Base-by-base conservation (phyloP, 2,113 vertebrate genomes). In the Acanthisitta chloris region DNA sequence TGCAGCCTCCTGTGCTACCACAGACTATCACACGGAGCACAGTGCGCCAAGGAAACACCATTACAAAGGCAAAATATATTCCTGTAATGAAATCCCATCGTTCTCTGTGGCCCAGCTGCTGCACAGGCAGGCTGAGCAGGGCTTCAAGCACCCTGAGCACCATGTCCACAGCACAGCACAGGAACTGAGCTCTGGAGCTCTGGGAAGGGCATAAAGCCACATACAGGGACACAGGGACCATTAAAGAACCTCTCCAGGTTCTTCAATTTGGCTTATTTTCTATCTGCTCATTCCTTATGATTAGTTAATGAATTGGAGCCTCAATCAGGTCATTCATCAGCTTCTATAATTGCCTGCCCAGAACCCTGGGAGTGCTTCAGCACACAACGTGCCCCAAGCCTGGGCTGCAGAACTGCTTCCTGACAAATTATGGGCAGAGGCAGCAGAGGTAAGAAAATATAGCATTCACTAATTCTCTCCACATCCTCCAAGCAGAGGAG, bases 81-180 rank as follows among this genome's bases (percentile, higher is more conserved):
- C 28, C 65, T 51, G 0, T 38, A 58, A 73, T 7, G 59, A n/a
- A 38, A 61, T 62, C 3, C 34, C 7, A 42, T n/a, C 11, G 12
- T 34, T 9, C 36, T 51, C 62, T 20, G 40, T 71, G 21, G 15
- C 59, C 40, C 10, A 2, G 15, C 65, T 24, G 40, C n/a, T 31
- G 12, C 2, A 8, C 45, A 25, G 36, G 52, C 34, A 12, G 58
- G 46, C 84, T 43, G 79, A 10, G 16, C 52, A 7, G 6, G 31
- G 45, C 57, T 59, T 43, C 4, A 1, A 6, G 3, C 40, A 10
- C 26, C 33, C 20, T 0, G 20, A 51, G 10, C 18, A 25, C 8
- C 0, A 5, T 14, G 7, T 18, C 48, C 5, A 43, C 42, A 36
- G 31, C 33, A 20, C 48, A 42, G 19, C 23, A 3, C 6, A 3